Evolutionary conservation across 1,140 invertebrate species (phyloP).

Genomic region (Drosophila varians): DNA sequence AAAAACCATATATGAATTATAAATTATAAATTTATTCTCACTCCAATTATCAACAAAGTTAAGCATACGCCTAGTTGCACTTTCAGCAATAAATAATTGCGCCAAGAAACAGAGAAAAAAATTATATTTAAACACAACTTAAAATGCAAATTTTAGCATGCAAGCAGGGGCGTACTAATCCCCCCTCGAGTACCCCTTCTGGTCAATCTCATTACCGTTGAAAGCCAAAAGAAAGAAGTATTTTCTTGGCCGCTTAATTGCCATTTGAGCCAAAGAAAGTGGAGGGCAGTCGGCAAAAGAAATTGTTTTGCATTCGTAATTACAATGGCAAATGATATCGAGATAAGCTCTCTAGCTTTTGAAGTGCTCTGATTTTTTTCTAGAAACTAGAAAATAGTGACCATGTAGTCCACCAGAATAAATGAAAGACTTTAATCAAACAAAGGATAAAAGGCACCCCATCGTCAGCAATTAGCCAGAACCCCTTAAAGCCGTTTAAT

Average conservation of each 20-base stretch:
- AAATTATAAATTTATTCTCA: constrained; percentile 79
- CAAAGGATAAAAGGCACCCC: neutral
- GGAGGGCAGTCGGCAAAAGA: constrained; percentile 55
- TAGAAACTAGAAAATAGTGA: too few relatives aligned
- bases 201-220: constrained; percentile 46
- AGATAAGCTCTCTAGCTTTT: constrained; percentile 40
- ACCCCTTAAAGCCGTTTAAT: constrained; percentile 16
- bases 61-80: constrained; percentile 79
- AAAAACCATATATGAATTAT: constrained; percentile 48
- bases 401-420: too few relatives aligned
- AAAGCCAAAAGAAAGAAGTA: constrained; percentile 71
- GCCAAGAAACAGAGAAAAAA: constrained; percentile 46
- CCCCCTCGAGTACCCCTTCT: too few relatives aligned
- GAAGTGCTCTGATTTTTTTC: constrained; percentile 15
- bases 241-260: constrained; percentile 65
- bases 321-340: constrained; percentile 33
- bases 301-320: constrained; percentile 62
- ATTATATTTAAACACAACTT: constrained; percentile 70
- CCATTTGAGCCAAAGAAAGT: constrained; percentile 11
- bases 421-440: neutral
- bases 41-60: constrained; percentile 81
- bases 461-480: constrained; percentile 18
- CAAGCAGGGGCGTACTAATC: constrained; percentile 24
- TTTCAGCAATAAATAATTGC: constrained; percentile 74
- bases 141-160: constrained; percentile 75